Conservation (phyloP, 2,888 invertebrate species). For the Lypha dubia region DNA sequence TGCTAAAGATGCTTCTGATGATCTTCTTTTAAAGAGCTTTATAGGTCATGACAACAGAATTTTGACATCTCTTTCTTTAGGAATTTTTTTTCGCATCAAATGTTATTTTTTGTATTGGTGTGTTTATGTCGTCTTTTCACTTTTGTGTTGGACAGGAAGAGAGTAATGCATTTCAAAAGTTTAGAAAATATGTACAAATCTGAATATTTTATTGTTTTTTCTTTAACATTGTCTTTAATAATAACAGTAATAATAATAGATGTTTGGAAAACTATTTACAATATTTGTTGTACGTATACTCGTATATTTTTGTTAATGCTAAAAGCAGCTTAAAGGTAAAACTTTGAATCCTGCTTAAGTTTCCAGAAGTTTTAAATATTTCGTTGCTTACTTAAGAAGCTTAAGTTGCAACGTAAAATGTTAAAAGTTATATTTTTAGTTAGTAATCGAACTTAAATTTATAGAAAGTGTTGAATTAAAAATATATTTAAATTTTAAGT, state of each 20-base stretch:
- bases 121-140: neutral
- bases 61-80: neutral
- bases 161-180: neutral
- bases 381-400: neutral
- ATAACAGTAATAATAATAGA: neutral
- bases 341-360: neutral
- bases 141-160: neutral
- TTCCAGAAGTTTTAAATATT: neutral
- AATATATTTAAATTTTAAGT: too few relatives aligned
- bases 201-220: neutral
- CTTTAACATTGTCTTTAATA: neutral
- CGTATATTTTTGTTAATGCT: neutral
- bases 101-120: neutral
- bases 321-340: neutral
- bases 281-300: too few relatives aligned
- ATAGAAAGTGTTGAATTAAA: too few relatives aligned
- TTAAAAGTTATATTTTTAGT: neutral
- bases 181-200: neutral
- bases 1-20: conserved; percentile 16
- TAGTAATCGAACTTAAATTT: too few relatives aligned
- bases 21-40: conserved; percentile 47
- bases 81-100: neutral
- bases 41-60: conserved; percentile 36
- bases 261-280: neutral
- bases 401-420: neutral